These are phyloP conservation scores for Salarias fasciatus DNA, from an alignment of 2,797 vertebrate genomes.

Conservation along the genomic window DNA sequence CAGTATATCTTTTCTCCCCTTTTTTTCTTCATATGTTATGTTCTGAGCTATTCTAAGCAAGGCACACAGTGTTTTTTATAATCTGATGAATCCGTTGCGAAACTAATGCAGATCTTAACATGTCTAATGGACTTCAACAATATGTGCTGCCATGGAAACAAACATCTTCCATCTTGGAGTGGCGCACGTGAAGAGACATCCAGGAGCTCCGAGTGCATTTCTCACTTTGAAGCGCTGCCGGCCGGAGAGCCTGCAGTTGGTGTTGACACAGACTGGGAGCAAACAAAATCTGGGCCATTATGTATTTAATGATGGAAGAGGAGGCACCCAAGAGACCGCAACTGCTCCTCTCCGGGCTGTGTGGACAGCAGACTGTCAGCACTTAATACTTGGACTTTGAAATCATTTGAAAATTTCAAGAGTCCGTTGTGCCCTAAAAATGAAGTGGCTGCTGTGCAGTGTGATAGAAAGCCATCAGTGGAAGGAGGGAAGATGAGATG, in stretches of 20 bases:
- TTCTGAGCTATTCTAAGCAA: slow-evolving; percentile 34
- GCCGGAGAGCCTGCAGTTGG: slow-evolving; percentile 54
- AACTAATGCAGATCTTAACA: slow-evolving; percentile 49
- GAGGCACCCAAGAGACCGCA: slow-evolving; percentile 33
- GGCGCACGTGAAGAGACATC: slow-evolving; percentile 33
- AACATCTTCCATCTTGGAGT: slow-evolving; percentile 45
- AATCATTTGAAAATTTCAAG: slow-evolving; percentile 29
- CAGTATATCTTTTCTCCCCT: slow-evolving; percentile 24
- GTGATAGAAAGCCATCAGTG: slow-evolving; percentile 8
- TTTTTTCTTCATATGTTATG: slow-evolving; percentile 28
- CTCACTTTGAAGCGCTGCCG: slow-evolving; percentile 68
- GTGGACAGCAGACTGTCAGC: slow-evolving; percentile 37
- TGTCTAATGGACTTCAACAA: slow-evolving; percentile 55
- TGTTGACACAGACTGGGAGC: slow-evolving; percentile 65
- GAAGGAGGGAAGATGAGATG: neutral
- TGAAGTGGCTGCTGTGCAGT: slow-evolving; percentile 9
- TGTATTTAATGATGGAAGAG: slow-evolving; percentile 68
- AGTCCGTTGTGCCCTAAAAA: slow-evolving; percentile 19
- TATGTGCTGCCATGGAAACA: slow-evolving; percentile 55
- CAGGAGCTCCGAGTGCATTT: slow-evolving; percentile 62
- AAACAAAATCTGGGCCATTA: slow-evolving; percentile 72
- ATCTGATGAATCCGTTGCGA: slow-evolving; percentile 45
- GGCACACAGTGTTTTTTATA: slow-evolving; percentile 5
- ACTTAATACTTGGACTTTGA: slow-evolving; percentile 24
- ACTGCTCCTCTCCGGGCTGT: slow-evolving; percentile 34